These are phyloP conservation scores for Troilus luridus DNA, from an alignment of 2,888 invertebrate species.

Conservation along the genomic window DNA sequence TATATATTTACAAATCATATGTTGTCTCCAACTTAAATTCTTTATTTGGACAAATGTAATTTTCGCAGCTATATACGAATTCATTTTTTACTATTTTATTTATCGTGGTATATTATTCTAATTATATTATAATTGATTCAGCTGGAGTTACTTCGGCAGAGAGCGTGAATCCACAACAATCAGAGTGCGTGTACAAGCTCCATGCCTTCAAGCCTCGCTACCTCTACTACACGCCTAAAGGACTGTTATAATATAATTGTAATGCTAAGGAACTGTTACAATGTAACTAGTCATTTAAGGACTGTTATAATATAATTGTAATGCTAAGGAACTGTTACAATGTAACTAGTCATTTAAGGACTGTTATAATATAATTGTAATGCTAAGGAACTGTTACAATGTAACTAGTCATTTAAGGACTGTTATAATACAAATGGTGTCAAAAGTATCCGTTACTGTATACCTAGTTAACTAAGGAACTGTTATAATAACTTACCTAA, in stretches of 20 bases:
- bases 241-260: not conserved
- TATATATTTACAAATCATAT: too few species aligned
- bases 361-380: not conserved
- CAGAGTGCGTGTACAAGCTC: conserved; percentile 64
- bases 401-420: not conserved
- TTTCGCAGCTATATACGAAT: too few species aligned
- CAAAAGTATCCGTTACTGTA: not conserved
- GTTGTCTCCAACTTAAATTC: too few species aligned
- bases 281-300: too few species aligned
- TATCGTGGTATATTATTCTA: not conserved
- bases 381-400: not conserved
- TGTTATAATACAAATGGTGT: not conserved
- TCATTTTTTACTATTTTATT: too few species aligned
- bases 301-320: not conserved
- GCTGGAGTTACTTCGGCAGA: conserved; percentile 62
- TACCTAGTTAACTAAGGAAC: conserved; percentile 48
- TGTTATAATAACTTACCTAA: not conserved
- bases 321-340: not conserved
- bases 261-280: not conserved
- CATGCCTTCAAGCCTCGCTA: conserved; percentile 63
- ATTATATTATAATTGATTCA: conserved; percentile 55
- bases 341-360: too few species aligned
- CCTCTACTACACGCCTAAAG: conserved; percentile 62
- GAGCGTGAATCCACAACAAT: conserved; percentile 63
- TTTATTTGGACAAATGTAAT: too few species aligned